Conservation (phyloP, 64 coral and sea anemone species). For the Catalaphyllia jardinei region DNA sequence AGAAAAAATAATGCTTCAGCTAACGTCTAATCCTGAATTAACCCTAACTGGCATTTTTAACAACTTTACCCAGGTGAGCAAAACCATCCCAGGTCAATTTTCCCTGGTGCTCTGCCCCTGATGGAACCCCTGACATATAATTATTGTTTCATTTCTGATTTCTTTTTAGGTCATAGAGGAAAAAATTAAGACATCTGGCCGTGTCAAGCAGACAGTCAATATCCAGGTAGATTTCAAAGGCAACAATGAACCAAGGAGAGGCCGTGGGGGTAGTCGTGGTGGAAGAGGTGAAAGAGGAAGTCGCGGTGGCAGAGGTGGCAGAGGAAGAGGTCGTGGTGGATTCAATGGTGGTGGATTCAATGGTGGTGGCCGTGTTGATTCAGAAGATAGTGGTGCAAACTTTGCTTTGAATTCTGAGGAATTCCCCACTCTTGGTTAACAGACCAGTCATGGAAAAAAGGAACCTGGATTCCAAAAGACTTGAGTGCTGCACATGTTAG, state of each 20-base stretch:
- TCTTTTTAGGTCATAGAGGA: constrained; percentile 74
- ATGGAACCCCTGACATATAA: too few relatives aligned
- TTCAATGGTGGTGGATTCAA: constrained; percentile 59
- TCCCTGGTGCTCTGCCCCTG: too few relatives aligned
- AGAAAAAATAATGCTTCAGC: too few relatives aligned
- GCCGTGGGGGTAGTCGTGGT: constrained; percentile 58
- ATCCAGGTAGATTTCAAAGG: constrained; percentile 75
- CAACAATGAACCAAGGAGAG: constrained; percentile 32
- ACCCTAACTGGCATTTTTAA: too few relatives aligned
- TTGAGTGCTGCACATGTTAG: constrained; percentile 41
- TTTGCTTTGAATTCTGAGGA: constrained; percentile 86
- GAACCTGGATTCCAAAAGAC: constrained; percentile 26
- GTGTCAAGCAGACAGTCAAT: constrained; percentile 90
- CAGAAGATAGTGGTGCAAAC: constrained; percentile 36
- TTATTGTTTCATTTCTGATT: not conserved
- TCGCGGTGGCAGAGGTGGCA: constrained; percentile 52
- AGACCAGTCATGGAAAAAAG: not conserved
- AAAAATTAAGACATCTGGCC: constrained; percentile 88
- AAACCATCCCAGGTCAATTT: too few relatives aligned
- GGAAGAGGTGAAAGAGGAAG: constrained; percentile 60
- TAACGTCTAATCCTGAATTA: too few relatives aligned
- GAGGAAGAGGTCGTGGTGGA: constrained; percentile 47
- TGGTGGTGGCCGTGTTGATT: constrained; percentile 35
- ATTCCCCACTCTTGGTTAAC: constrained; percentile 84
- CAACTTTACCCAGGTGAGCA: not conserved